Evolutionary conservation across 2,113 vertebrate genomes (phyloP).

Genomic region (Campylorhamphus procurvoides): DNA sequence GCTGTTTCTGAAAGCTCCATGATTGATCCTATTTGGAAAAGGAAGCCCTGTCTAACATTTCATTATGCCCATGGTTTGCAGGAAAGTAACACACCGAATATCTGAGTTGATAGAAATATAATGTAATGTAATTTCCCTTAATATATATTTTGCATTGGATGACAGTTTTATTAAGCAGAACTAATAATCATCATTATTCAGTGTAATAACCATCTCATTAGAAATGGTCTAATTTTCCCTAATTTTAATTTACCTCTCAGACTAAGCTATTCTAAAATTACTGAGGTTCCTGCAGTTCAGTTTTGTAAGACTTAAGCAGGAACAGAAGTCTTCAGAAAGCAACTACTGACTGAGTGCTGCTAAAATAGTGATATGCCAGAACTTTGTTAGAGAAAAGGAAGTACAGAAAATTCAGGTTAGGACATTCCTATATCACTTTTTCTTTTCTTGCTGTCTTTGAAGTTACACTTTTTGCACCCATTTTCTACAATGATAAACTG

Average conservation of each 20-base stretch:
- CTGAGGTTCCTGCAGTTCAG: constrained; percentile 60
- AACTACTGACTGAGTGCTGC: constrained; percentile 30
- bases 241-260: constrained; percentile 78
- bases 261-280: constrained; percentile 57
- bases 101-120: constrained; percentile 60
- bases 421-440: constrained; percentile 13
- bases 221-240: constrained; percentile 74
- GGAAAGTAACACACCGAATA: constrained; percentile 38
- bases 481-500: constrained; percentile 29
- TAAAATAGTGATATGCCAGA: constrained; percentile 23
- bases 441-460: constrained; percentile 8
- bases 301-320: constrained; percentile 67
- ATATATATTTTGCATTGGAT: constrained; percentile 75
- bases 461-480: not conserved
- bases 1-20: constrained; percentile 12
- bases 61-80: constrained; percentile 22
- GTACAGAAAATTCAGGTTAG: constrained; percentile 27
- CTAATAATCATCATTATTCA: constrained; percentile 75
- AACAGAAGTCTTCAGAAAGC: constrained; percentile 27
- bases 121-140: constrained; percentile 69
- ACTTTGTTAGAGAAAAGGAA: constrained; percentile 29
- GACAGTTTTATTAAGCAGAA: constrained; percentile 79
- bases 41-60: not conserved
- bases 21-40: constrained; percentile 32
- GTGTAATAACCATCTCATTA: constrained; percentile 72